These are phyloP conservation scores for Corythaixoides concolor DNA, from an alignment of 2,113 vertebrate genomes.

Conservation along the genomic window DNA sequence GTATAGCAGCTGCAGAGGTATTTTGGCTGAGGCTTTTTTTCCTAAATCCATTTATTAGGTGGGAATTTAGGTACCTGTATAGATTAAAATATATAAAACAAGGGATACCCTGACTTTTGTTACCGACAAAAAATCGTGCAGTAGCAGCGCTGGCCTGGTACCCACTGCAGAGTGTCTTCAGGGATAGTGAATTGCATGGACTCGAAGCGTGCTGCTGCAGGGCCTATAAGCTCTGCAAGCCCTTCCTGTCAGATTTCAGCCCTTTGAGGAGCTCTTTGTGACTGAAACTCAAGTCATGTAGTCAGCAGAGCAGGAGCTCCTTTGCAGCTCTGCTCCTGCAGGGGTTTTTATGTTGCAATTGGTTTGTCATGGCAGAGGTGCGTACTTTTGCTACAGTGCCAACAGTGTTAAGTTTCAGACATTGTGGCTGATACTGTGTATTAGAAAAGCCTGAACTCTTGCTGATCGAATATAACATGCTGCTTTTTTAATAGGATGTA, in stretches of 20 bases:
- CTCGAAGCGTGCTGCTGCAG: background rate
- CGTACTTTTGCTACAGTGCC: background rate
- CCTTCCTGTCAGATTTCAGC: background rate
- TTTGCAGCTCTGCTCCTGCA: background rate
- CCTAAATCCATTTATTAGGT: background rate
- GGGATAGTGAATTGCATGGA: background rate
- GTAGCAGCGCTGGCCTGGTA: background rate
- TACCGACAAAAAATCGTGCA: background rate
- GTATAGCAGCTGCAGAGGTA: background rate
- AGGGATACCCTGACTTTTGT: background rate
- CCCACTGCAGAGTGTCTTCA: background rate
- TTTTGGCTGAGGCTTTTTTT: background rate
- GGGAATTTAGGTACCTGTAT: background rate
- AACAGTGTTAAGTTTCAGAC: background rate
- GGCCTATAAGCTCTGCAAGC: background rate
- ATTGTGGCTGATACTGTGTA: fast-evolving
- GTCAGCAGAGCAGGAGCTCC: background rate
- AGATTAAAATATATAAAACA: background rate
- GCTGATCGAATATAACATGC: background rate
- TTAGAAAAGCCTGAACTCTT: background rate
- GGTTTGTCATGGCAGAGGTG: background rate
- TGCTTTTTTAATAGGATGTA: background rate
- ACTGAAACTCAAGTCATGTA: background rate
- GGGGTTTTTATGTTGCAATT: background rate
- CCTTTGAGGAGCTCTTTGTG: background rate